Evolutionary conservation across 2,888 invertebrate species (phyloP).

Genomic region (Ashinkailepas kermadecensis): DNA sequence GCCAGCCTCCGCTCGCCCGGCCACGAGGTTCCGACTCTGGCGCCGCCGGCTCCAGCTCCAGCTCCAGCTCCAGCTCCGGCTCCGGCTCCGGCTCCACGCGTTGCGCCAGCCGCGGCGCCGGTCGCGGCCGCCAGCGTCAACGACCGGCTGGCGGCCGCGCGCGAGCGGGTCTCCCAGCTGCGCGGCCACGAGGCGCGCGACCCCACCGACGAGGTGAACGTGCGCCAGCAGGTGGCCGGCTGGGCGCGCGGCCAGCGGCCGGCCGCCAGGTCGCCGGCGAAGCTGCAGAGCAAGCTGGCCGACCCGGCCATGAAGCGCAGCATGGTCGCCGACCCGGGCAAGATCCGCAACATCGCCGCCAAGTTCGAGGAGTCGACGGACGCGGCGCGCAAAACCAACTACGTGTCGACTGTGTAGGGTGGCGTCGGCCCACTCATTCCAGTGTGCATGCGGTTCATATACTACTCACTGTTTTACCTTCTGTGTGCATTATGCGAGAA

Average conservation of each 20-base stretch:
- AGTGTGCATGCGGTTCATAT: not conserved
- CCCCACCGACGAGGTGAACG: conserved; percentile 38
- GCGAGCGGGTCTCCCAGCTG: conserved; percentile 17
- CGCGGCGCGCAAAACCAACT: not conserved
- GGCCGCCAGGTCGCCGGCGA: conserved; percentile 25
- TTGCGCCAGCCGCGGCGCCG: too few species aligned
- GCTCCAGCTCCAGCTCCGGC: not conserved
- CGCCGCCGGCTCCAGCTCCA: not conserved
- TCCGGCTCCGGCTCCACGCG: too few species aligned
- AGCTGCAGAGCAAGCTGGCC: not conserved
- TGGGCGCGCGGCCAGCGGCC: conserved; percentile 41
- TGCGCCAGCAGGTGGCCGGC: conserved; percentile 38
- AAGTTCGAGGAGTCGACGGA: conserved; percentile 55
- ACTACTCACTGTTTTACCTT: not conserved
- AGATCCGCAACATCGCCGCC: conserved; percentile 70
- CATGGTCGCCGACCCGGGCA: conserved; percentile 32
- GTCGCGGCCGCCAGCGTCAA: conserved; percentile 40
- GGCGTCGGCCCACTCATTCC: not conserved
- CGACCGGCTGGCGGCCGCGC: conserved; percentile 8
- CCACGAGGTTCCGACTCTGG: not conserved
- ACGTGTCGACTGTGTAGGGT: not conserved
- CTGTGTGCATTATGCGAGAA: not conserved
- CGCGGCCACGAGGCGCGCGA: conserved; percentile 26
- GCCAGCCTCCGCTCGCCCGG: not conserved
- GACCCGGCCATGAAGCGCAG: conserved; percentile 4